Conservation (phyloP, 2,113 vertebrate species). For the Anguilla rostrata region DNA sequence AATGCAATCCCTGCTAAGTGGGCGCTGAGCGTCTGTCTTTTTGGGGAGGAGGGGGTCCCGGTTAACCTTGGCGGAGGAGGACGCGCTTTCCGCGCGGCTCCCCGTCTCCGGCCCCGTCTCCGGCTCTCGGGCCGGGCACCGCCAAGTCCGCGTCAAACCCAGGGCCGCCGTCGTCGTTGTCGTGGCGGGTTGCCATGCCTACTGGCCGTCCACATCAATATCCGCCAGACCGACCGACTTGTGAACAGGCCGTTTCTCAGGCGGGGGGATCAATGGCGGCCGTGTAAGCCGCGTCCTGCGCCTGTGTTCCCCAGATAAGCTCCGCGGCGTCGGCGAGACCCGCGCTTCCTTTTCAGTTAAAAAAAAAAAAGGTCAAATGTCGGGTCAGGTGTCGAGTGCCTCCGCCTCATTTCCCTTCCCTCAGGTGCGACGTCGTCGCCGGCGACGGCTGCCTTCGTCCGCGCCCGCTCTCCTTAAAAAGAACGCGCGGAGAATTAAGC, state of each 20-base stretch:
- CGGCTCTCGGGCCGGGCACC: too few relatives aligned
- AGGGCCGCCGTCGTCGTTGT: not conserved
- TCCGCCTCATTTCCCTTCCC: not conserved
- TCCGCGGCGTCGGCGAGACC: not conserved
- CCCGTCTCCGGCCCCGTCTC: not conserved
- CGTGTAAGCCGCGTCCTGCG: not conserved
- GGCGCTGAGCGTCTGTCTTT: not conserved
- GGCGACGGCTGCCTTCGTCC: not conserved
- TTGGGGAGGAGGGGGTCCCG: not conserved
- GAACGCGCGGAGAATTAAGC: not conserved
- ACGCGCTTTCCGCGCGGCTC: not conserved
- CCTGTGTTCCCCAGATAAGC: constrained; percentile 9
- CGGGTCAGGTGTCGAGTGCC: too few relatives aligned
- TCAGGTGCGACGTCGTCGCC: not conserved
- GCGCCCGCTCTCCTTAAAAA: not conserved
- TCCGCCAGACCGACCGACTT: not conserved
- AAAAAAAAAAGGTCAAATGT: too few relatives aligned
- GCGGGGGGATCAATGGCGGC: constrained; percentile 2
- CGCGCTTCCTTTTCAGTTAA: not conserved
- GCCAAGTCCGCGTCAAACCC: not conserved
- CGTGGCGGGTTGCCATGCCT: not conserved
- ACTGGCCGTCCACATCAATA: not conserved
- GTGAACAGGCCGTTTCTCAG: not conserved
- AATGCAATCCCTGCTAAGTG: not conserved
- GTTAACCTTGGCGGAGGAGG: constrained; percentile 33